These are phyloP conservation scores for Melitaea athalia DNA, from an alignment of 2,888 invertebrate genomes.

Conservation along the genomic window DNA sequence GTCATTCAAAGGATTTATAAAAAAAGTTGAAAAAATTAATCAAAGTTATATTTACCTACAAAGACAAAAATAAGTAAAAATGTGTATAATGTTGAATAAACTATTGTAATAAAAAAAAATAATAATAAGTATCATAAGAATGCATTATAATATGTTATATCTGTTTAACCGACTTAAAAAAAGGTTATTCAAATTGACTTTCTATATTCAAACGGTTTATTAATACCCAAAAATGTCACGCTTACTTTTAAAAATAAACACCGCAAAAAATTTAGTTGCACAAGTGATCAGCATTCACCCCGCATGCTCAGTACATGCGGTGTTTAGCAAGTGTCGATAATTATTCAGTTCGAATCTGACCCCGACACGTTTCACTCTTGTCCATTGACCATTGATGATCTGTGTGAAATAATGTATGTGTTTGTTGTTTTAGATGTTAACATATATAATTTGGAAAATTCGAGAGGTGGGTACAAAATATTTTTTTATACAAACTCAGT, in stretches of 20 bases:
- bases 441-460: too few relatives aligned
- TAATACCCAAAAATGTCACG: background rate
- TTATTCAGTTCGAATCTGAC: conserved; percentile 4
- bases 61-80: too few relatives aligned
- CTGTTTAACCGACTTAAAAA: background rate
- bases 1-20: too few relatives aligned
- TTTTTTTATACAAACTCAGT: too few relatives aligned
- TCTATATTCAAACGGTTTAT: background rate
- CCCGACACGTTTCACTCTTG: conserved; percentile 10
- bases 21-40: too few relatives aligned
- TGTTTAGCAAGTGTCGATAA: background rate
- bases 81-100: too few relatives aligned
- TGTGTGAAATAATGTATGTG: background rate
- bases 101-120: too few relatives aligned
- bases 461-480: too few relatives aligned
- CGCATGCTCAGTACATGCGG: background rate
- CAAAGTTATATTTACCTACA: too few relatives aligned
- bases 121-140: too few relatives aligned
- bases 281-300: conserved; percentile 1
- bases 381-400: conserved; percentile 2
- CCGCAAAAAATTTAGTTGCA: background rate
- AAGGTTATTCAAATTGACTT: too few relatives aligned
- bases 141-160: too few relatives aligned
- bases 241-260: background rate
- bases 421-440: background rate